Base-by-base conservation (phyloP, 2,797 vertebrate genomes). In the Melanotaenia maccullochi region DNA sequence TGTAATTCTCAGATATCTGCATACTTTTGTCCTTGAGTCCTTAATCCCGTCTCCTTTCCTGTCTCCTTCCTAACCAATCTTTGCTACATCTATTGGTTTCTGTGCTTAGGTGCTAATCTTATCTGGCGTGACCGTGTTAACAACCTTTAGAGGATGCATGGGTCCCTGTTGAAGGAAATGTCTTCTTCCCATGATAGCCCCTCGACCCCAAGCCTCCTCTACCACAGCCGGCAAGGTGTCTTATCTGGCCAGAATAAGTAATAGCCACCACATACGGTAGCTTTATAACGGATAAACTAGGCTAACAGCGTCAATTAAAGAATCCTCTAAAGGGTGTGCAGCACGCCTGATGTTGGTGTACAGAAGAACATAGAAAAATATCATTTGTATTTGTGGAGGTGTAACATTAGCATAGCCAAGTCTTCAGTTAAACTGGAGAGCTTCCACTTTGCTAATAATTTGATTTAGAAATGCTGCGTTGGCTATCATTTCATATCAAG, bases 81-180 rank as follows among this genome's bases (percentile, higher is more conserved):
- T 36, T 6, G 14, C 79, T 79, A 79, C 83, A 81, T 71, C 44
- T 64, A 0, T 51, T 61, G 65, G 51, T 75, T 61, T 72, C 65
- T 20, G 73, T 14, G 62, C 65, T 67, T 66, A 18, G 4, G 2
- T 49, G 36, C 63, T 74, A 72, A 78, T 78, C 71, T 74, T 22
- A 52, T 78, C 57, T 47, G 71, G 59, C 57, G 81, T 82, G 81
- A 80, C 24, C 55, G 75, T n/a, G 54, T 44, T 4, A 5, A 56
- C 77, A 58, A 72, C 60, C 38, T 20, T 28, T 49, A 74, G 81
- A 57, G 56, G 66, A 72, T 60, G 28, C 4, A 14, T 22, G 3
- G 1, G 67, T 71, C 38, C 1, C 63, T 36, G 12, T 49, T 67
- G 36, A 81, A 65, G 40, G 67, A 72, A 65, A 40, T 30, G 40